Evolutionary conservation across 2,113 vertebrate genomes (phyloP).

Genomic region (Todiramphus saurophagus): DNA sequence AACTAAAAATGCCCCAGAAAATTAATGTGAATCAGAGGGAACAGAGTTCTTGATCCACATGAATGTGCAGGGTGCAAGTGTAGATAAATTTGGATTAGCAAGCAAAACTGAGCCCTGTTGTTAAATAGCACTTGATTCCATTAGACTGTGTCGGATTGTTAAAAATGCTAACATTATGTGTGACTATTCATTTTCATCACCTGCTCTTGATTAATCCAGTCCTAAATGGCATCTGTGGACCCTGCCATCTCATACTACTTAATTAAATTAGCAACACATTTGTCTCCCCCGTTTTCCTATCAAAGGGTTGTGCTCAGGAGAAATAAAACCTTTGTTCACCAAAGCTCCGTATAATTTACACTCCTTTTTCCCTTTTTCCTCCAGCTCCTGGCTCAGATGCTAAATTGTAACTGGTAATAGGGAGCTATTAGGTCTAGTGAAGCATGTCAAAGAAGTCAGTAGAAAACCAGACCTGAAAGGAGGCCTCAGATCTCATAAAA

Average conservation of each 20-base stretch:
- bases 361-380: slow-evolving; percentile 66
- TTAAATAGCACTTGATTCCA: slow-evolving; percentile 70
- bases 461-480: slow-evolving; percentile 66
- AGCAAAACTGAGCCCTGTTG: slow-evolving; percentile 66
- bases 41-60: slow-evolving; percentile 52
- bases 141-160: slow-evolving; percentile 76
- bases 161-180: slow-evolving; percentile 77
- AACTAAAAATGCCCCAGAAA: slow-evolving; percentile 52
- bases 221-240: slow-evolving; percentile 78
- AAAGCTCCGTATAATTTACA: slow-evolving; percentile 78
- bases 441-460: slow-evolving; percentile 74
- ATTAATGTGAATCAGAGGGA: slow-evolving; percentile 38
- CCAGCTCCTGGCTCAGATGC: slow-evolving; percentile 79
- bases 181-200: slow-evolving; percentile 81
- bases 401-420: slow-evolving; percentile 80
- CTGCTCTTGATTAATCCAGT: slow-evolving; percentile 80
- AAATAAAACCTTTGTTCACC: slow-evolving; percentile 81
- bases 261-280: slow-evolving; percentile 87
- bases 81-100: slow-evolving; percentile 68
- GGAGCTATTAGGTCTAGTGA: slow-evolving; percentile 76
- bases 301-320: slow-evolving; percentile 81
- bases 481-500: slow-evolving; percentile 46
- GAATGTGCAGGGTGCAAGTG: slow-evolving; percentile 35
- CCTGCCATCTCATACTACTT: slow-evolving; percentile 79
- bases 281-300: slow-evolving; percentile 82